Evolutionary conservation across 2,888 invertebrate genomes (phyloP).

Genomic region (Steinernema hermaphroditum): DNA sequence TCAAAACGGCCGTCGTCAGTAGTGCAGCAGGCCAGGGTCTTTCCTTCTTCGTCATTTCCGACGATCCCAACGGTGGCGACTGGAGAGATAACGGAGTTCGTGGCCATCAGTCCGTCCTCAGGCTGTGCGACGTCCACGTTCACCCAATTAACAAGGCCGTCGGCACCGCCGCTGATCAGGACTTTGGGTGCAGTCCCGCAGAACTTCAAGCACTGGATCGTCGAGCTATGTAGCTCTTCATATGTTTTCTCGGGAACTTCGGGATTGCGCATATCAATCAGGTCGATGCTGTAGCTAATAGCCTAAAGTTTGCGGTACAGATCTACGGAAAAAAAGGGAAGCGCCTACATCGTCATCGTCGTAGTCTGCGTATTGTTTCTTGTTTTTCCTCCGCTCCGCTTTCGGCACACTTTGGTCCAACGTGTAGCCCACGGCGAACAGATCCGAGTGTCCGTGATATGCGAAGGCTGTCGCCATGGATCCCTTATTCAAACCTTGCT

Average conservation of each 20-base stretch:
- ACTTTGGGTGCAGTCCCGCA: background rate
- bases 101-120: background rate
- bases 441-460: background rate
- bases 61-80: background rate
- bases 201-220: background rate
- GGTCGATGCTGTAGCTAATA: background rate
- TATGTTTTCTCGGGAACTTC: background rate
- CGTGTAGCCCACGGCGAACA: background rate
- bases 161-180: background rate
- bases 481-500: background rate
- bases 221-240: background rate
- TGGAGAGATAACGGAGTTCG: background rate
- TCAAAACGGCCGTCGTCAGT: background rate
- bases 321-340: background rate
- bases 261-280: background rate
- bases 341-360: background rate
- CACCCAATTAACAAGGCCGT: constrained; percentile 9
- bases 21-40: background rate
- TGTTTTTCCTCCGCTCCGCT: background rate
- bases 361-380: background rate
- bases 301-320: background rate
- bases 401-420: background rate
- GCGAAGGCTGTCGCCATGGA: background rate
- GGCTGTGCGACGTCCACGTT: background rate
- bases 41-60: background rate